Percentiles rank a stretch among this genome's conserved stretches.
These are phyloP conservation scores for Vultur gryphus DNA, from an alignment of 2,797 vertebrate species.

Conservation along the genomic window DNA sequence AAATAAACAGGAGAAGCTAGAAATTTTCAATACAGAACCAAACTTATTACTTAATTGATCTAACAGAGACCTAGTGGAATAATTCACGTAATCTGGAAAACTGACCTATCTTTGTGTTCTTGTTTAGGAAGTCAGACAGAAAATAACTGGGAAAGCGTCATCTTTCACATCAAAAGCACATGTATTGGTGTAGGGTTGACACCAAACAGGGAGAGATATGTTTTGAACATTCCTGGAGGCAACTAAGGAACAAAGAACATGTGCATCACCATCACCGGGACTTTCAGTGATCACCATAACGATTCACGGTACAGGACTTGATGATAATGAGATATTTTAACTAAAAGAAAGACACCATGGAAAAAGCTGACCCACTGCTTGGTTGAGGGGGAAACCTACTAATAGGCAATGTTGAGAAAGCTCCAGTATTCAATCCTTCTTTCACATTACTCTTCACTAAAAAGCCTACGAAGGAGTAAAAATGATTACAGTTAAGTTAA, in stretches of 20 bases:
- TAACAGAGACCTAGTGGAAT: neutral
- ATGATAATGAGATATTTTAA: neutral
- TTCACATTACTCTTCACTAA: neutral
- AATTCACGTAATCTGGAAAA: neutral
- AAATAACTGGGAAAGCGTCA: neutral
- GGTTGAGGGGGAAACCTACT: neutral
- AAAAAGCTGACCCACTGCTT: neutral
- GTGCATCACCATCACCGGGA: neutral
- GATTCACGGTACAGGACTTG: neutral
- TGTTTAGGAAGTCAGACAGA: neutral
- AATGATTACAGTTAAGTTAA: neutral
- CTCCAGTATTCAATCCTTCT: neutral
- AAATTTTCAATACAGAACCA: neutral
- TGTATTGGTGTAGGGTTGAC: neutral
- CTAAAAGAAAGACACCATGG: neutral
- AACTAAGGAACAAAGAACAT: neutral
- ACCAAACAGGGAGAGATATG: neutral
- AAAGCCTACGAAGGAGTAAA: neutral
- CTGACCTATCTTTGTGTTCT: neutral
- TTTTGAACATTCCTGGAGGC: neutral
- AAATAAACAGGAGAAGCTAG: neutral
- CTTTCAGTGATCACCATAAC: neutral
- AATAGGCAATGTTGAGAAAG: neutral
- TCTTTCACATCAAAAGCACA: neutral
- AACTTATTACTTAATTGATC: neutral